phyloP scores from a whole-genome alignment of 2,888 invertebrate genomes.

The Cerastoderma edule region DNA sequence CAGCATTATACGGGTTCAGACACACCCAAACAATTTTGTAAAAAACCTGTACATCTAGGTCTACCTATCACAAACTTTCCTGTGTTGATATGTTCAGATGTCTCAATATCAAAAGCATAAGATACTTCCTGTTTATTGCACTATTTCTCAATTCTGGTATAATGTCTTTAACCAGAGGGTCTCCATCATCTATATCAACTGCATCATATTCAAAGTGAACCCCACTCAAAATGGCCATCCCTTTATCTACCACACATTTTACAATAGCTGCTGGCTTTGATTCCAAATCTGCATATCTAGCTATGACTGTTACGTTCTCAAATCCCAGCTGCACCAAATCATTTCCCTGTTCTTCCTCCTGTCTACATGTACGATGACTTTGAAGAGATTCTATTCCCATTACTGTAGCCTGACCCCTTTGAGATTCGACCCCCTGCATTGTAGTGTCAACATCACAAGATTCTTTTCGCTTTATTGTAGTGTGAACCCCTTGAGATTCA shows the following conservation, averaged over 20 bases:
- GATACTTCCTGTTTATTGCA: conserved; percentile 30
- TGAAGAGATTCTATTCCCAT: too few species aligned
- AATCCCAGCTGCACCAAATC: too few species aligned
- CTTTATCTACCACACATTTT: conserved; percentile 68
- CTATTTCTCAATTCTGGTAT: conserved; percentile 48
- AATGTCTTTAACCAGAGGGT: conserved; percentile 52
- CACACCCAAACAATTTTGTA: too few species aligned
- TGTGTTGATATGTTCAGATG: conserved; percentile 13
- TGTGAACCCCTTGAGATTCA: too few species aligned
- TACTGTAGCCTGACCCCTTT: too few species aligned
- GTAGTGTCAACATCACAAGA: too few species aligned
- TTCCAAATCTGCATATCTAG: conserved; percentile 54
- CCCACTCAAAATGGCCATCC: conserved; percentile 72
- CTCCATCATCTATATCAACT: conserved; percentile 57
- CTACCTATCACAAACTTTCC: conserved; percentile 12
- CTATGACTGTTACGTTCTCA: conserved; percentile 25
- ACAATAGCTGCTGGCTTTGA: conserved; percentile 71
- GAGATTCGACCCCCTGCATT: too few species aligned
- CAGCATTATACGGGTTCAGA: too few species aligned
- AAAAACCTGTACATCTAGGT: too few species aligned
- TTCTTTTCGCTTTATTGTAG: too few species aligned
- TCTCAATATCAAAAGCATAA: conserved; percentile 47
- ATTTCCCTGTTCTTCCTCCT: too few species aligned
- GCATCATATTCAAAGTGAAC: conserved; percentile 75
- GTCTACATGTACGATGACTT: too few species aligned